Conservation (phyloP, 2,113 vertebrate species). For the Actenoides hombroni region DNA sequence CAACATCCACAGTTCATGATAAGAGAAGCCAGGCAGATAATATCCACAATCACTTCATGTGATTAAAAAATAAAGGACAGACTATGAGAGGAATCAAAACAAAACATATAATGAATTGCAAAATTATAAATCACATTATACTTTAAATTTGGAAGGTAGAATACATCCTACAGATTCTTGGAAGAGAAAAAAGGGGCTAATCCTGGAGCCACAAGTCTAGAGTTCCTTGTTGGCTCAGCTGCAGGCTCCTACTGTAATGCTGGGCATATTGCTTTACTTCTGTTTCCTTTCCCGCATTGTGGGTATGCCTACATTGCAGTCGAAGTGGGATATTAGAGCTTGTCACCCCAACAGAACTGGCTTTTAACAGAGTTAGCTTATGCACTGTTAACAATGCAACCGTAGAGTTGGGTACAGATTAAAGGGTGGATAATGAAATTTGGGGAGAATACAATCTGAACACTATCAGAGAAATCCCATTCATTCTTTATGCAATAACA, state of each 20-base stretch:
- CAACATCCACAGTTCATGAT: background rate
- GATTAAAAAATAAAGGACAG: background rate
- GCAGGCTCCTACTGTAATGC: background rate
- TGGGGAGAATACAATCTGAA: background rate
- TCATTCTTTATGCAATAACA: background rate
- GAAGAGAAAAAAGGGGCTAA: background rate
- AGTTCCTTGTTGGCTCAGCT: background rate
- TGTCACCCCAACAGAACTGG: background rate
- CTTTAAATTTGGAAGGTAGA: background rate
- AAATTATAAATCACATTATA: background rate
- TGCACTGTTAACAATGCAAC: background rate
- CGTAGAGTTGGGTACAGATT: accelerated
- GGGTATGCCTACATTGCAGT: conserved; percentile 17
- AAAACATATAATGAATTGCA: background rate
- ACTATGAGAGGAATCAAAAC: background rate
- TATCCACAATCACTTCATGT: background rate
- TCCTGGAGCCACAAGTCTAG: background rate
- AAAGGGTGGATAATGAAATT: background rate
- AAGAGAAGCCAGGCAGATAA: background rate
- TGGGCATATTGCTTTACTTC: conserved; percentile 51
- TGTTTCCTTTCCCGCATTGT: conserved; percentile 21
- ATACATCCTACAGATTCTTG: conserved; percentile 3
- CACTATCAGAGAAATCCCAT: background rate
- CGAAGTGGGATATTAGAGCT: background rate
- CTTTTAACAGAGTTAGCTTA: background rate